Evolutionary conservation across 2,113 vertebrate species (phyloP).

Genomic region (Periophthalmodon schlosseri): DNA sequence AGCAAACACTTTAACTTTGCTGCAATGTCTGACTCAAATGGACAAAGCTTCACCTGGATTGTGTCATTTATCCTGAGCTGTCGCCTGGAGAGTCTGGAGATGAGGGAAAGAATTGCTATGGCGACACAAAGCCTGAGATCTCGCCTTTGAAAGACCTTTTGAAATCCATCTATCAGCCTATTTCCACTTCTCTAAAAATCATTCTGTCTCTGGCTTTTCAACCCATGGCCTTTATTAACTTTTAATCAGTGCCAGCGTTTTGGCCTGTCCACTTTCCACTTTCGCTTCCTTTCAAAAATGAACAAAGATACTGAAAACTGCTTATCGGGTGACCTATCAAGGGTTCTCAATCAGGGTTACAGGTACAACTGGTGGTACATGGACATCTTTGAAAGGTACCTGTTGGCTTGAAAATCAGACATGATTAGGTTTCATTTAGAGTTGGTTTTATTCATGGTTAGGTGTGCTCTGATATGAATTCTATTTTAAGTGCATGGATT

Average conservation of each 20-base stretch:
- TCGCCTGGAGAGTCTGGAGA: conserved; percentile 23
- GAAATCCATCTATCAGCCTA: conserved; percentile 15
- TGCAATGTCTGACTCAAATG: conserved; percentile 11
- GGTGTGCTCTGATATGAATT: too few relatives aligned
- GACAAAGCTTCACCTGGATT: conserved; percentile 13
- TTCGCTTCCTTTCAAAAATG: conserved; percentile 32
- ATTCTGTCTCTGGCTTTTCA: conserved; percentile 17
- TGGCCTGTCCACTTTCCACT: conserved; percentile 15
- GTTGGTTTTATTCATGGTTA: not conserved
- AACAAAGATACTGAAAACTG: conserved; percentile 17
- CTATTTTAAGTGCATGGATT: too few relatives aligned
- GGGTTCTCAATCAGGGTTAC: not conserved
- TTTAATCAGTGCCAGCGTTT: conserved; percentile 48
- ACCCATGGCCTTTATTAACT: conserved; percentile 46
- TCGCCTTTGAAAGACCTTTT: conserved; percentile 29
- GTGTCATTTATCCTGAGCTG: conserved; percentile 21
- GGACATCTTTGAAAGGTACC: not conserved
- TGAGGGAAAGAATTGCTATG: conserved; percentile 35
- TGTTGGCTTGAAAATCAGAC: not conserved
- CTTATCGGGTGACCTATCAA: conserved; percentile 8
- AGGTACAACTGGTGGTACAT: not conserved
- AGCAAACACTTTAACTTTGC: not conserved
- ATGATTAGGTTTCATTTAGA: not conserved
- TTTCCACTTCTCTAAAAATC: conserved; percentile 12
- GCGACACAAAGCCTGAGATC: conserved; percentile 44